A percentile compares a stretch with the other conserved stretches of the same genome.
These are phyloP conservation scores for Formica aserva DNA, from an alignment of 2,888 invertebrate genomes.

Conservation along the genomic window DNA sequence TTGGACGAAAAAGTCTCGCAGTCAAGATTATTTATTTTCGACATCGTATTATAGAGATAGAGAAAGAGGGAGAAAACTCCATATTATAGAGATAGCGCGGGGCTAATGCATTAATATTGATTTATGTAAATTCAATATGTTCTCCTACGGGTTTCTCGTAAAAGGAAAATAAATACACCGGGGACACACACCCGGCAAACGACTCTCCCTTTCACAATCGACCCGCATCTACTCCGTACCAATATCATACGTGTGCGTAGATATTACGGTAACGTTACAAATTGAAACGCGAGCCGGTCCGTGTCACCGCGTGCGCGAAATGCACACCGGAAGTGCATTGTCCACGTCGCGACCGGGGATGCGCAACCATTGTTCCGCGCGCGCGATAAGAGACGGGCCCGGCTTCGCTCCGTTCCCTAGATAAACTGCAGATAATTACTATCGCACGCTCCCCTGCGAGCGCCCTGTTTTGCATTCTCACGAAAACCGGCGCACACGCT, in stretches of 20 bases:
- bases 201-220: constrained; percentile 59
- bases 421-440: constrained; percentile 64
- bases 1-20: neutral
- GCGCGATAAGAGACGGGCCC: constrained; percentile 70
- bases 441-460: constrained; percentile 12
- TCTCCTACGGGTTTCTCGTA: neutral
- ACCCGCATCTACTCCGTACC: constrained; percentile 59
- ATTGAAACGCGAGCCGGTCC: constrained; percentile 66
- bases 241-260: neutral
- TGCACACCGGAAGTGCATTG: constrained; percentile 76
- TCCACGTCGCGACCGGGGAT: constrained; percentile 60
- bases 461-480: constrained; percentile 60
- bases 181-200: neutral
- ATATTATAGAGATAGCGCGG: neutral
- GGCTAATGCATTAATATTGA: constrained; percentile 17
- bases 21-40: neutral
- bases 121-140: constrained; percentile 28
- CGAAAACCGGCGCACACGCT: constrained; percentile 48
- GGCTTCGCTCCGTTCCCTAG: constrained; percentile 48
- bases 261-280: constrained; percentile 48
- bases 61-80: neutral
- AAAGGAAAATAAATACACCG: neutral
- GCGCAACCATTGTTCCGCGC: constrained; percentile 58
- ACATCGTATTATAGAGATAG: neutral
- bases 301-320: constrained; percentile 66